Percentiles rank a stretch among this genome's conserved stretches.
phyloP scores from a whole-genome alignment of 2,113 vertebrate genomes.

The Motacilla tschutschensis region DNA sequence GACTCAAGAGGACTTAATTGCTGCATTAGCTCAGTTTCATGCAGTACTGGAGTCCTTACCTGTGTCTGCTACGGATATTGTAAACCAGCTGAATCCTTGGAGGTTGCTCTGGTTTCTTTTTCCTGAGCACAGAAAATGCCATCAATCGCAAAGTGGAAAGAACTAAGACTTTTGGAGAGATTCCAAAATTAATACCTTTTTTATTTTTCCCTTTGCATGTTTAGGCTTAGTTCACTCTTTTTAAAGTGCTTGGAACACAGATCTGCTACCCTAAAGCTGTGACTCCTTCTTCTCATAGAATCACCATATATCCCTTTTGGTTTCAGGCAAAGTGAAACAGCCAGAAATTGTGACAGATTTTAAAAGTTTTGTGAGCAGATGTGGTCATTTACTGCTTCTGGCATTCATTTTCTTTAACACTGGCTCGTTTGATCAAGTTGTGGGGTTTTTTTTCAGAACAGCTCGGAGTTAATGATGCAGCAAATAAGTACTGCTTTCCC shows the following conservation, averaged over 20 bases:
- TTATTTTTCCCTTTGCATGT: background rate
- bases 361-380: background rate
- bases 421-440: background rate
- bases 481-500: background rate
- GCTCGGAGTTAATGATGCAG: background rate
- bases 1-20: background rate
- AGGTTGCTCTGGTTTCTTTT: background rate
- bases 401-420: background rate
- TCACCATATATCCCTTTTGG: background rate
- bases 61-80: accelerated
- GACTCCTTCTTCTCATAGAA: background rate
- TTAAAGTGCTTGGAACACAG: background rate
- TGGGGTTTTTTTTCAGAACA: background rate
- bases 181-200: background rate
- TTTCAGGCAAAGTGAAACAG: background rate
- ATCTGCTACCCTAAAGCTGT: background rate
- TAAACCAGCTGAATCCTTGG: background rate
- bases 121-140: background rate
- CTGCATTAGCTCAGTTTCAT: background rate
- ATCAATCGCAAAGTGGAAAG: background rate
- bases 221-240: background rate
- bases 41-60: background rate
- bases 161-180: background rate
- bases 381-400: background rate
- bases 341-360: background rate